Base-by-base conservation (phyloP, 37 sponge, comb jelly and placozoan genomes). In the Ephydatia muelleri region DNA sequence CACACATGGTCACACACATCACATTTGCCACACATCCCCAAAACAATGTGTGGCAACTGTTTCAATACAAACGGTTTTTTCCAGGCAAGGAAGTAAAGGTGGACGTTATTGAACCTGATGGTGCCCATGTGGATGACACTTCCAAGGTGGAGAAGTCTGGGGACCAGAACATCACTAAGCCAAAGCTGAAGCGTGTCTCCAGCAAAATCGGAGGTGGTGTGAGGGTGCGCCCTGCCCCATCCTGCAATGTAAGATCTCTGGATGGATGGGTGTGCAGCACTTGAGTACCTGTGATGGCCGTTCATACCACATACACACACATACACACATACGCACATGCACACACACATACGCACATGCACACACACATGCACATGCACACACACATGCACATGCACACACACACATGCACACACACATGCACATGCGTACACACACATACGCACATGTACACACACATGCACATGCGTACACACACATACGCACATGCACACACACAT, bases 141-240 rank as follows among this genome's bases (percentile, higher is more conserved):
- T 37, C 67, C 49, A 22, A 72, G 25, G 43, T 82, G 26, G 85
- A 43, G 32, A 57, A 38, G 25, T 79, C 65, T 27, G 65, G 13
- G 27, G 76, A 81, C 47, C 49, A 82, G 49, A 8, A 23, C 74
- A 71, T 28, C 25, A 65, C 64, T 30, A 83, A 77, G 38, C 81
- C 75, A 16, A 87, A 87, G 88, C 83, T 84, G 84, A 89, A 89
- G 70, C 23, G 25, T 2, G 87, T 91, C 30, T 65, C 80, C 37
- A 81, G 84, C 25, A 67, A 9, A 21, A 68, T 34, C 21, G 86
- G 80, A 31, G 39, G 68, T 28, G 94, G 94, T 30, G 69, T 94
- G 19, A 31, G 94, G 31, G 75, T 94, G 47, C 36, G 94, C 65
- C 67, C 85, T 67, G 88, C 30, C 36, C 94, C 94, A 2, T 86